Evolutionary conservation across 2,797 vertebrate species (phyloP).

Genomic region (Myripristis jacobus): DNA sequence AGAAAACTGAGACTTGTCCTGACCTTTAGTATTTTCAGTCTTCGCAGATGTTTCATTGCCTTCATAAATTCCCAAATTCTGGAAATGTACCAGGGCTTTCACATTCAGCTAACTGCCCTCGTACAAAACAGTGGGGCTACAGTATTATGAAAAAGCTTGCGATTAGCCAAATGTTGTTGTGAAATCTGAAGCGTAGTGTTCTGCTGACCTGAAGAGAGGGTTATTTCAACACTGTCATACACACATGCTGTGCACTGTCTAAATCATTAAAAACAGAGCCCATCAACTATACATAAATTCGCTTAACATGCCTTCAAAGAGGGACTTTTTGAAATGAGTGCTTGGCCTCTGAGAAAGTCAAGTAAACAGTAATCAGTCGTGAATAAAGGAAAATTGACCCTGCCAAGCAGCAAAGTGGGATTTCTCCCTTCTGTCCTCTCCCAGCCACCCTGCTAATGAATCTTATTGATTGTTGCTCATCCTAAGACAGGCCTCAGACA

Average conservation of each 20-base stretch:
- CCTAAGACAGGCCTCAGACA: conserved; percentile 45
- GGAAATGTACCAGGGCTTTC: conserved; percentile 16
- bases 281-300: conserved; percentile 13
- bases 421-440: conserved; percentile 43
- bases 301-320: not conserved
- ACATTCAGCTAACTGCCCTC: conserved; percentile 20
- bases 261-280: conserved; percentile 27
- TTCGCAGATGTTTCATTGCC: conserved; percentile 28
- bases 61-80: conserved; percentile 4
- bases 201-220: not conserved
- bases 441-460: conserved; percentile 52
- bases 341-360: conserved; percentile 35
- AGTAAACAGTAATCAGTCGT: conserved; percentile 37
- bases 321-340: not conserved
- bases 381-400: conserved; percentile 42
- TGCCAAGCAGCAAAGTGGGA: conserved; percentile 61
- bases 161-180: not conserved
- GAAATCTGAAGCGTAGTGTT: not conserved
- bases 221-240: conserved; percentile 10
- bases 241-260: conserved; percentile 3
- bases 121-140: not conserved
- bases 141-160: conserved; percentile 9
- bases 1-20: not conserved
- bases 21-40: conserved; percentile 34
- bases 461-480: conserved; percentile 60